These are phyloP conservation scores for Polypterus senegalus DNA, from an alignment of 2,113 vertebrate genomes.

Conservation along the genomic window DNA sequence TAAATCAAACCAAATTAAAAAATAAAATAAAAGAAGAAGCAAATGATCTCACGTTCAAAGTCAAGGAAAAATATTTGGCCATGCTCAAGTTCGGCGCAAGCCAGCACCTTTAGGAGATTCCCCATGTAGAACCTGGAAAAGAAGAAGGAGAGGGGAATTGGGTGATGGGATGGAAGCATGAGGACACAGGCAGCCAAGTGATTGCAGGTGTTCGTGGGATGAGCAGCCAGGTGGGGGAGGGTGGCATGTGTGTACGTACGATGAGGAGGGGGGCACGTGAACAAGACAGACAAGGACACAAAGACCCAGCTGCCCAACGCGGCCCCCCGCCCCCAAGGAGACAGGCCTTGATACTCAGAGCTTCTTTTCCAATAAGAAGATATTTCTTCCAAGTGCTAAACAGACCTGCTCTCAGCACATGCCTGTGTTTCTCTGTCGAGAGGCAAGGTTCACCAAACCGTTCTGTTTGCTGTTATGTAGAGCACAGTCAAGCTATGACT, in stretches of 20 bases:
- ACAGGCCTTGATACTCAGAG: too few species aligned
- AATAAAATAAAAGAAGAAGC: constrained; percentile 50
- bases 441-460: too few species aligned
- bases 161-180: constrained; percentile 50
- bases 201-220: constrained; percentile 23
- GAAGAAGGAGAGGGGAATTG: constrained; percentile 72
- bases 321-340: too few species aligned
- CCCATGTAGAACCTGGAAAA: constrained; percentile 91
- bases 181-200: constrained; percentile 28
- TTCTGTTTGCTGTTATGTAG: too few species aligned
- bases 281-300: constrained; percentile 31
- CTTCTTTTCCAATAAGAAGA: too few species aligned
- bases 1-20: constrained; percentile 23
- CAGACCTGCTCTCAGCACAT: too few species aligned
- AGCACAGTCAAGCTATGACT: too few species aligned
- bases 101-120: constrained; percentile 91
- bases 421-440: too few species aligned
- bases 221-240: constrained; percentile 18
- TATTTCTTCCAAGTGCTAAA: too few species aligned
- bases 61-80: constrained; percentile 95
- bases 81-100: constrained; percentile 88
- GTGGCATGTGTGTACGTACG: constrained; percentile 10
- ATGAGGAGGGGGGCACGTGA: constrained; percentile 21
- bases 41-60: constrained; percentile 92
- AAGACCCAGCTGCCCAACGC: constrained; percentile 6